Evolutionary conservation across 2,113 vertebrate species (phyloP).

Genomic region (Melanocharis versteri): DNA sequence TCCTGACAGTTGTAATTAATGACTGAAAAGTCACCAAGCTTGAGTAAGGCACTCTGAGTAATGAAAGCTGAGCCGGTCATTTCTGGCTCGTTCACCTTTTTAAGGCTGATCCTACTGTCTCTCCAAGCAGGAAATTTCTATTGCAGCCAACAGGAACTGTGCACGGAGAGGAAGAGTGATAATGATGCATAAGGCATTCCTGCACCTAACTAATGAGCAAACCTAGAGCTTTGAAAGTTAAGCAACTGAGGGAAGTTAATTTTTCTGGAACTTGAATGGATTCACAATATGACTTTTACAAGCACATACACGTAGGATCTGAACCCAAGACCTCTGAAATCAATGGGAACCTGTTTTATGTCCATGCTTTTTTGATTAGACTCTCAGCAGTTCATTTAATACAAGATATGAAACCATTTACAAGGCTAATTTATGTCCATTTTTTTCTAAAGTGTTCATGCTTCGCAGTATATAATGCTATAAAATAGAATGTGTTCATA

Average conservation of each 20-base stretch:
- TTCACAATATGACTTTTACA: not conserved
- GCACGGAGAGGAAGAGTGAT: not conserved
- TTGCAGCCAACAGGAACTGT: not conserved
- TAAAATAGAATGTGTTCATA: not conserved
- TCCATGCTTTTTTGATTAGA: not conserved
- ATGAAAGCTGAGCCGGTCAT: not conserved
- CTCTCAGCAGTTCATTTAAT: constrained; percentile 16
- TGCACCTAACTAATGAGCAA: not conserved
- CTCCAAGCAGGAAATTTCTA: not conserved
- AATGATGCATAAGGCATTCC: not conserved
- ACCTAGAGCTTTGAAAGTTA: not conserved
- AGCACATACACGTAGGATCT: not conserved
- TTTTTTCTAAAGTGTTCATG: not conserved
- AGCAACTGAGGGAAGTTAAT: not conserved
- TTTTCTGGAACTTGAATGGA: not conserved
- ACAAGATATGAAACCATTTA: not conserved
- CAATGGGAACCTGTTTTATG: not conserved
- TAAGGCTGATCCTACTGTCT: not conserved
- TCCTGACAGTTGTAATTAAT: not conserved
- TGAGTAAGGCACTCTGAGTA: not conserved
- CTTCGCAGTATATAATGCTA: not conserved
- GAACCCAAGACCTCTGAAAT: not conserved
- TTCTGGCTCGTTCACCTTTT: not conserved
- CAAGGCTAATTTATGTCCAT: constrained; percentile 33
- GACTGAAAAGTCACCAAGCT: not conserved